Base-by-base conservation (phyloP, 2,113 vertebrate species). In the Elgaria multicarinata region DNA sequence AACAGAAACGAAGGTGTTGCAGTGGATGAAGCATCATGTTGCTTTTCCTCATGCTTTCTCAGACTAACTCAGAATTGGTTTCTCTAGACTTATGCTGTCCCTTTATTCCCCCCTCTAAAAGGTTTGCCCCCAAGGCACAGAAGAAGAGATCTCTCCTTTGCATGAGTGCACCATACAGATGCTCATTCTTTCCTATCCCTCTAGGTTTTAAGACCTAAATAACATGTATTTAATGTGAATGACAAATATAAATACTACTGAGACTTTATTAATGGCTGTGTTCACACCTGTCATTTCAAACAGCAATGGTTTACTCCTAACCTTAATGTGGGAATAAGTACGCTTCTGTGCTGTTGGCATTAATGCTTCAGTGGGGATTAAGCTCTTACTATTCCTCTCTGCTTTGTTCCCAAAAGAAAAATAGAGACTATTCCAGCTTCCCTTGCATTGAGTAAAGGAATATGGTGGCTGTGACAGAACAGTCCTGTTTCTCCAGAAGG, bases 241-340 rank as follows among this genome's bases (percentile, higher is more conserved):
- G 28, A 22, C 85, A 86, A 77, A 42, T 86, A 86, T n/a, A 86
- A 22, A 33, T 76, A 44, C 31, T 20, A 13, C 36, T 33, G 71
- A 31, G 53, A 44, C 42, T 5, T 55, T 87, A 87, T 58, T 81
- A 72, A 31, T 72, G 46, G 14, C 50, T 42, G 8, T 72, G 78
- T 88, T 39, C n/a, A 20, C 18, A 81, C 26, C 28, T 81, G n/a
- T 33, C 77, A 80, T 80, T 87, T 87, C 22, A 87, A 80, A 53
- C 9, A 39, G 8, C 86, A 71, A 20, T 87, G 39, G 26, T 39
- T 77, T 87, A 46, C 13, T 85, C 12, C 83, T 16, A 24, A 39
- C 8, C 14, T 50, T 87, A 53, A 53, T 12, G 44, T 80, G 44
- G 50, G 64, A 53, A n/a, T 33, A 77, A 78, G 39, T 39, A 16